Evolutionary conservation across 2,888 invertebrate genomes (phyloP), one percentile per base, ranked within the genome.

Genomic region (Pimpla rufipes): DNA sequence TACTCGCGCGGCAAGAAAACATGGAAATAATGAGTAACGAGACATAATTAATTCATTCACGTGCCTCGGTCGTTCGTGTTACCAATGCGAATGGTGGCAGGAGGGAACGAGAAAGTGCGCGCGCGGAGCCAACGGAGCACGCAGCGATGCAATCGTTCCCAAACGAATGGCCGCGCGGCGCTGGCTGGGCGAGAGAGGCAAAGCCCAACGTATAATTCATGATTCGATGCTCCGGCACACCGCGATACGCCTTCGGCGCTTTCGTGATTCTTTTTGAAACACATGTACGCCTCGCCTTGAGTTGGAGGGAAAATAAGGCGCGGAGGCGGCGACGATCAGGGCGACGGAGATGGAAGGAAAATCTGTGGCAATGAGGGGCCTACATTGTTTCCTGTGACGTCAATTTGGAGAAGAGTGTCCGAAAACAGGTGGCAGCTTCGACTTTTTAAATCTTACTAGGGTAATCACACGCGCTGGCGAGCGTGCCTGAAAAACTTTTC

Each of bases 201-300:
- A n/a, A 82, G 76, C 64, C 83, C 55, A 71, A 71, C 83, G 55
- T 71, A 85, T 86, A 85, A 86, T 85, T 86, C 84, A 86, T 77
- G 74, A 70, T 86, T 86, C 85, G 85, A 86, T 76, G 84, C 68
- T 79, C 71, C 62, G 57, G 83, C 79, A 57, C 73, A 70, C 45
- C 13, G 42, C 45, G 45, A 62, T 18, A 66, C 42, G 62, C 74
- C 74, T 74, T 62, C 59, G 50, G 74, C 47, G 37, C 16, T 45
- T 50, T 74, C 62, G 21, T 45, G 59, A 74, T 74, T 50, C 21
- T 62, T 74, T 62, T 37, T 29, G 13, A 62, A 47, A 64, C 42
- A 23, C 45, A n/a, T 45, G 45, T 23, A 45, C 29, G 45, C 42
- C 42, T 40, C 45, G 64, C 64, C 64, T 64, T 23, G n/a, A 37